Base-by-base conservation (phyloP, 2,797 vertebrate genomes). In the Margarornis squamiger region DNA sequence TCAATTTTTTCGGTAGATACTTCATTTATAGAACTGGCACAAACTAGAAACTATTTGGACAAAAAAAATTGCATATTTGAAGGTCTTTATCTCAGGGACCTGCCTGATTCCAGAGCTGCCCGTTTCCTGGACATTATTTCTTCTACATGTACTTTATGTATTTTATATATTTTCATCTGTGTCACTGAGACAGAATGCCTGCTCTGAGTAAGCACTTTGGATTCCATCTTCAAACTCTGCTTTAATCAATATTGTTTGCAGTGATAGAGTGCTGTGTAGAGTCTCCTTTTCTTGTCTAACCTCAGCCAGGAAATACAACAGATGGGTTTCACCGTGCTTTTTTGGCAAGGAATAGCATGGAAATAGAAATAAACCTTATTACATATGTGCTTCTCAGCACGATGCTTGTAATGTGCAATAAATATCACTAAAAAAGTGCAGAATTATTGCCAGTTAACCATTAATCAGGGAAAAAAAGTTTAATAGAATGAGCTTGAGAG, bases 351-450 rank as follows among this genome's bases (percentile, higher is more conserved):
- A 93, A 19, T 63, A 85, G 71, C 92, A 92, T 51, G 86, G 82
- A 95, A 97, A 89, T 95, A 92, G 95, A 96, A 94, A 87, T 94
- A 71, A 95, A 92, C 91, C 81, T 96, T 86, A 87, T 95, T 96
- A 86, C 87, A 90, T 94, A 93, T 85, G 86, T 95, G 91, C 88
- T 77, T 85, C 94, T 87, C 92, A 81, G 94, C 95, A 75, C 0
- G 75, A 30, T 51, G 81, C 86, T 91, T 95, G 86, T 95, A 93
- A 92, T 77, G 74, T 93, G 84, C 88, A 96, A 86, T 93, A 96
- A 95, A 89, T 95, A 93, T 87, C 91, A 61, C 89, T 75, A 63
- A 92, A 89, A 93, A 96, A 90, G 61, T 83, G 78, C 52, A 83
- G 79, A 80, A 72, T 92, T 95, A 67, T 7, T 95, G 77, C 86